phyloP scores from a whole-genome alignment of 2,113 vertebrate genomes.

The Chlorodrepanis virens region DNA sequence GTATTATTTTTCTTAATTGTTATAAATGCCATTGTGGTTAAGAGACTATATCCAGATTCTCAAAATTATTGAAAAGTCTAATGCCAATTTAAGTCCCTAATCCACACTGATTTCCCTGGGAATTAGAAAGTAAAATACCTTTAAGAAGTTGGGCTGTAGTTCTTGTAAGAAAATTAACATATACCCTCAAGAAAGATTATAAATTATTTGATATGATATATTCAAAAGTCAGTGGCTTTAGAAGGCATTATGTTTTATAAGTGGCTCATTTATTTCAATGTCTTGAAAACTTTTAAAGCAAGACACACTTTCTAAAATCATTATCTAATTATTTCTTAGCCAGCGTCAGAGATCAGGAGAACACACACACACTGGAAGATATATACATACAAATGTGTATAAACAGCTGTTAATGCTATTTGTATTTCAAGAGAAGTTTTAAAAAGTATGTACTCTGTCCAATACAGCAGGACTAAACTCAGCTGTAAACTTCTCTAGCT shows the following conservation, averaged over 20 bases:
- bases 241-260: background rate
- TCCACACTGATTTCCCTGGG: slow-evolving; percentile 30
- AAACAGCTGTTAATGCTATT: background rate
- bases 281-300: background rate
- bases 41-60: background rate
- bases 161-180: slow-evolving; percentile 44
- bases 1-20: slow-evolving; percentile 32
- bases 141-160: slow-evolving; percentile 7
- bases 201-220: slow-evolving; percentile 26
- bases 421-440: background rate
- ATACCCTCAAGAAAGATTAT: slow-evolving; percentile 43
- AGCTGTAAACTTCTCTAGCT: background rate
- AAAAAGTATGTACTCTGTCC: background rate
- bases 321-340: background rate
- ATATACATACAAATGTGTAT: background rate
- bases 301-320: background rate
- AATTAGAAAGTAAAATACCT: slow-evolving; percentile 40
- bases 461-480: background rate
- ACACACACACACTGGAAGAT: background rate
- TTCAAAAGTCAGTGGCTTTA: background rate
- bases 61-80: slow-evolving; percentile 51
- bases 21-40: background rate
- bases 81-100: slow-evolving; percentile 40
- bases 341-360: background rate
- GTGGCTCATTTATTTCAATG: background rate